Evolutionary conservation across 2,113 vertebrate species (phyloP).

Genomic region (Pogonocichla stellata): DNA sequence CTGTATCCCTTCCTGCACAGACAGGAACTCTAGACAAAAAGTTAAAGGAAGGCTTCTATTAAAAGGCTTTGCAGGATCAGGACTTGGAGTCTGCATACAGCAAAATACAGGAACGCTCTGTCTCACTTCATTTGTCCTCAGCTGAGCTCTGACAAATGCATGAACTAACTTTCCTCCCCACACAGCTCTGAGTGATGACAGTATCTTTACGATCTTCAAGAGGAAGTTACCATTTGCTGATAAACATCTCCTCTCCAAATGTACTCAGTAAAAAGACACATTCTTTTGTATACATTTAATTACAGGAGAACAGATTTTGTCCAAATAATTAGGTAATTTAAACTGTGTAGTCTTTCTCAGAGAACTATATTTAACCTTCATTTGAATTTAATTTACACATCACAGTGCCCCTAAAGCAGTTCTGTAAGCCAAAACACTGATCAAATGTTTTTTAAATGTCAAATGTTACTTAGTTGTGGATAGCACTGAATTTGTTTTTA

Average conservation of each 20-base stretch:
- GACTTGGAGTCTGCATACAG: neutral
- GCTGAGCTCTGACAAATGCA: neutral
- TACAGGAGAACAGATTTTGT: conserved; percentile 75
- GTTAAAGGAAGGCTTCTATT: neutral
- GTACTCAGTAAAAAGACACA: conserved; percentile 34
- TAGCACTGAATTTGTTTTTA: conserved; percentile 55
- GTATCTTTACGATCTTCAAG: neutral
- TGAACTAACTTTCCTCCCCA: neutral
- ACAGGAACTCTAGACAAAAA: neutral
- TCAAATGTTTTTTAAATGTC: conserved; percentile 77
- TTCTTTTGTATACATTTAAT: conserved; percentile 65
- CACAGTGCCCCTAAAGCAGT: conserved; percentile 61
- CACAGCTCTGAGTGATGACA: conserved; percentile 13
- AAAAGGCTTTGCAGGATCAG: neutral
- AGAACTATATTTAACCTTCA: conserved; percentile 78
- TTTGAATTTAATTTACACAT: conserved; percentile 77
- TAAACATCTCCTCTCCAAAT: conserved; percentile 52
- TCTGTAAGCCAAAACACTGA: conserved; percentile 74
- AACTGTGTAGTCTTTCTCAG: conserved; percentile 62
- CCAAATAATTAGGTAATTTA: conserved; percentile 77
- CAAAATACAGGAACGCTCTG: neutral
- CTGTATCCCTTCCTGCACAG: neutral
- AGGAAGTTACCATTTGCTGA: conserved; percentile 43
- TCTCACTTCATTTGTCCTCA: neutral
- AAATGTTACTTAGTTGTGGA: conserved; percentile 66